Evolutionary conservation across 2,888 invertebrate species (phyloP), one percentile per base, ranked within the genome.

Genomic region (Rutpela maculata): DNA sequence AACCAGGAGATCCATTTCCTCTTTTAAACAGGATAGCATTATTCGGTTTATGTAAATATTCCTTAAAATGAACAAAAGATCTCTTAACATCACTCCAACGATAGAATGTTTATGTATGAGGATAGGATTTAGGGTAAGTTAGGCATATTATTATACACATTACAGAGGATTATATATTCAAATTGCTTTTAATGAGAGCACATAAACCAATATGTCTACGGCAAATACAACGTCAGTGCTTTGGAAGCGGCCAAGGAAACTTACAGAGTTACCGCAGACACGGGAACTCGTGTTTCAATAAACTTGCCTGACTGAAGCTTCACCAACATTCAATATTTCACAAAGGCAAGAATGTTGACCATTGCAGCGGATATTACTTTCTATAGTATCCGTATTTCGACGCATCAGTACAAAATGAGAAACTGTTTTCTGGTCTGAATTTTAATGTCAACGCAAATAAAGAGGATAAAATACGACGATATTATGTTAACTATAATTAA

Each of bases 71-170:
- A 38, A 31, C 43, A 60, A 70, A 60, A 60, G 60, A 70, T 70
- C 35, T 56, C 35, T 31, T 60, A 70, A 70, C 43, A 43, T 60
- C 60, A 17, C 31, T 70, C 60, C 38, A 59, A 15, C 43, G 35
- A 31, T 22, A 26, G 50, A 60, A 70, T 72, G 63, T 72, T 63
- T 72, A 72, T 72, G 71, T 31, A 72, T 72, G 71, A 72, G 62
- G n/a, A 63, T 50, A 17, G 31, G 35, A 72, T 72, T 55, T 50
- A n/a, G 62, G 71, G 17, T 57, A 60, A 60, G 63, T 72, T 72
- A 72, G 62, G 62, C 63, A 50, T 72, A 72, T 63, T 62, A 72
- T 63, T 72, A 72, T 55, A 60, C 43, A 62, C 63, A 62, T 72
- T 72, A 72, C 71, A n/a, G 26, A 17, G 55, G 43, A 18, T 62